Conservation (phyloP, 2,113 vertebrate genomes). For the Calidris pygmaea region DNA sequence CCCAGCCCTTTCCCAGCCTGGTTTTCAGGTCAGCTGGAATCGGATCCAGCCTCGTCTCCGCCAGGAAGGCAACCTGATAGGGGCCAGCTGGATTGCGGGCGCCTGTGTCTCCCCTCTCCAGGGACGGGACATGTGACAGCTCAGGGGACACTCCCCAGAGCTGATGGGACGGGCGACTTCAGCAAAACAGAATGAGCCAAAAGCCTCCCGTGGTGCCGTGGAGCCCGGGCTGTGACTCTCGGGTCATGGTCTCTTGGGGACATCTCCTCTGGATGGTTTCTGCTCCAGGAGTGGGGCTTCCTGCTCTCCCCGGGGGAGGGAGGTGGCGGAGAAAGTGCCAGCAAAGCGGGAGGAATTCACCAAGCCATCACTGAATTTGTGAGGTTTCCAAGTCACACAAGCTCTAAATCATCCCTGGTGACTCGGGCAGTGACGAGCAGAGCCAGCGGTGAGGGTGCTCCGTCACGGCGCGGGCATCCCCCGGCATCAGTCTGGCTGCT, state of each 20-base stretch:
- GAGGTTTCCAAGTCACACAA: neutral
- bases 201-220: neutral
- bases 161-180: neutral
- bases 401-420: neutral
- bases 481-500: neutral
- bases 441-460: neutral
- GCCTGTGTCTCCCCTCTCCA: neutral
- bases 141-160: neutral
- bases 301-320: neutral
- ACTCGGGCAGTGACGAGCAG: neutral
- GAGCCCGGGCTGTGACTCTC: neutral
- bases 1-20: neutral
- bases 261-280: neutral
- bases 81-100: neutral
- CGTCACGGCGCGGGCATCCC: accelerated
- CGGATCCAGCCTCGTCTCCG: neutral
- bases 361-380: neutral
- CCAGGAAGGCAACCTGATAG: neutral
- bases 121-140: neutral
- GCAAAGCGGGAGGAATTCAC: neutral
- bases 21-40: neutral
- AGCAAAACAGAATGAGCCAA: neutral
- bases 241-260: accelerated
- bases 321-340: neutral
- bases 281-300: neutral